A percentile compares a stretch with the other conserved stretches of the same genome.
Evolutionary conservation across 2,888 invertebrate species (phyloP).

Genomic region (Calephelis perditalis): DNA sequence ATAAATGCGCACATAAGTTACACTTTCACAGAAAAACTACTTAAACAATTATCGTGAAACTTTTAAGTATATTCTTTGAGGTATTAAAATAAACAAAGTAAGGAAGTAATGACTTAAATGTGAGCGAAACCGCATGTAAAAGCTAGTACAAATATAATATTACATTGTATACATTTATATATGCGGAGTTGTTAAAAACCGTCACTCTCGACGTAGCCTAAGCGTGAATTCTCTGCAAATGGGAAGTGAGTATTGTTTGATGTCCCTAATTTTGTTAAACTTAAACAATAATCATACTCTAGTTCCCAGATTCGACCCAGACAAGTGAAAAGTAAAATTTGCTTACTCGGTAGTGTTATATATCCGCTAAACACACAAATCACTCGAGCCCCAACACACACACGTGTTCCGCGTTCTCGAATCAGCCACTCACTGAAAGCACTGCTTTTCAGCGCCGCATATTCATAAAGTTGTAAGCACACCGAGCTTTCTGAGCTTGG

Average conservation of each 20-base stretch:
- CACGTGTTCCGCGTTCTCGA: slow-evolving; percentile 1
- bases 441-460: background rate
- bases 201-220: background rate
- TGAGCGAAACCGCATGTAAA: no score
- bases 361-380: slow-evolving; percentile 11
- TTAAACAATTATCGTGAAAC: no score
- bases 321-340: slow-evolving; percentile 7
- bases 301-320: slow-evolving; percentile 9
- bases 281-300: slow-evolving; percentile 3
- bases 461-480: background rate
- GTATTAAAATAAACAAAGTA: no score
- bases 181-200: background rate
- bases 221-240: no score
- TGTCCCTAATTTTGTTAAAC: no score
- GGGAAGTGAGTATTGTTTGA: no score
- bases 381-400: slow-evolving; percentile 5
- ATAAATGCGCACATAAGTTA: no score
- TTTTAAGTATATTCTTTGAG: no score
- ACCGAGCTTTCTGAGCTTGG: background rate
- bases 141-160: no score
- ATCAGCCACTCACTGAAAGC: slow-evolving; percentile 11
- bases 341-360: slow-evolving; percentile 2
- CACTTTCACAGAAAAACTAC: no score
- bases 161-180: no score
- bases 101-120: no score